Percentiles rank a stretch among this genome's conserved stretches.
phyloP scores from a whole-genome alignment of 1,140 invertebrate genomes.

The Lanistes nyassanus region DNA sequence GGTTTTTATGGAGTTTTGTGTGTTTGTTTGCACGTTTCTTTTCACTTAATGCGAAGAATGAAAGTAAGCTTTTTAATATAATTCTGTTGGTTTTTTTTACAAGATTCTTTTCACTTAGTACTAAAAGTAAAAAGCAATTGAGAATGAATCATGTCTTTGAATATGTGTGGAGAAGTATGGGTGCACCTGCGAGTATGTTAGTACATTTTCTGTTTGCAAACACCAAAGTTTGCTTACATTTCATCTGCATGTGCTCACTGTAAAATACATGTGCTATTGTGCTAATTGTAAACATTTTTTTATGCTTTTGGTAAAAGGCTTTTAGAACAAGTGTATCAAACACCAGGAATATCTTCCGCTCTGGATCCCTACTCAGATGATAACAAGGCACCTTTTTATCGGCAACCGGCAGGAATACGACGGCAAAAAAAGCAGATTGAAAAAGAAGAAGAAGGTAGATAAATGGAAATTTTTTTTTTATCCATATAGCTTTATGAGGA shows the following conservation, averaged over 20 bases:
- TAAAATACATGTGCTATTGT: not conserved
- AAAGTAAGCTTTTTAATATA: no score
- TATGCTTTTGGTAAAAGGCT: slow-evolving; percentile 22
- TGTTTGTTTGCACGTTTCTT: not conserved
- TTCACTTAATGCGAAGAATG: no score
- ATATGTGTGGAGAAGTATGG: no score
- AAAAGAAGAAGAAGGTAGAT: slow-evolving; percentile 58
- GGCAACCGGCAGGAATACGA: slow-evolving; percentile 59
- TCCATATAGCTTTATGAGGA: no score
- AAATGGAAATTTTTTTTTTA: no score
- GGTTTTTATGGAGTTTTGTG: not conserved
- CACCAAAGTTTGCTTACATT: no score
- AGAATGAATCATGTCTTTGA: no score
- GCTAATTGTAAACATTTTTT: slow-evolving; percentile 5
- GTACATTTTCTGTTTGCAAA: no score
- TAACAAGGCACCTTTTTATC: slow-evolving; percentile 62
- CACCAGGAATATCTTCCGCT: slow-evolving; percentile 33
- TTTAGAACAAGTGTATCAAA: slow-evolving; percentile 46
- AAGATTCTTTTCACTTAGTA: no score
- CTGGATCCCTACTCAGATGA: slow-evolving; percentile 61
- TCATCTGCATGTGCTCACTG: not conserved
- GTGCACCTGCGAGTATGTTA: no score
- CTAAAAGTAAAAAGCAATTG: no score
- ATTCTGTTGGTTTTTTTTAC: no score
- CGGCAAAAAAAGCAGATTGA: slow-evolving; percentile 50